A percentile compares a stretch with the other conserved stretches of the same genome.
phyloP scores from a whole-genome alignment of 2,888 invertebrate species.

The Parnassius mnemosyne region DNA sequence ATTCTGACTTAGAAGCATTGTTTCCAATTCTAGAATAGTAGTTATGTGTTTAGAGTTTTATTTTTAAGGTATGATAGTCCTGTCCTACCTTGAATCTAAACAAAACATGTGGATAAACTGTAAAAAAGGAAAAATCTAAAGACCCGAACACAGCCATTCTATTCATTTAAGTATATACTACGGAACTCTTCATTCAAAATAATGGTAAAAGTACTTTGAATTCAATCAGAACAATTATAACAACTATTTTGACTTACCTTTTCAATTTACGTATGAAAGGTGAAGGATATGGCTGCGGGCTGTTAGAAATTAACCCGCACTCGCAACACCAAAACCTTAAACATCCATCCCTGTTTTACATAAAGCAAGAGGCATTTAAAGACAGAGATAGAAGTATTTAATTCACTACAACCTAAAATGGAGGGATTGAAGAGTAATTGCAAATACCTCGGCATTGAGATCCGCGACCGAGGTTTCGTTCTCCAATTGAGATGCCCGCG shows the following conservation, averaged over 20 bases:
- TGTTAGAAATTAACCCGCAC: conserved; percentile 68
- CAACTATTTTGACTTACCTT: conserved; percentile 13
- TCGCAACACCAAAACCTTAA: neutral
- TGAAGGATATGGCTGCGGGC: conserved; percentile 60
- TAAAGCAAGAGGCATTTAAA: neutral
- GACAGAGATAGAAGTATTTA: conserved; percentile 63
- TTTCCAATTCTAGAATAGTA: too few species aligned
- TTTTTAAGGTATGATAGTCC: too few species aligned
- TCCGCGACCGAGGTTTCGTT: conserved; percentile 62
- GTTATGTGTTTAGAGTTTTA: too few species aligned
- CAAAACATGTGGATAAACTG: too few species aligned
- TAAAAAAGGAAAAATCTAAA: too few species aligned
- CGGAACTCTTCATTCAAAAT: neutral
- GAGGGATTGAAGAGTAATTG: conserved; percentile 79
- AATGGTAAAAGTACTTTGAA: neutral
- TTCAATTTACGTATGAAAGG: conserved; percentile 38
- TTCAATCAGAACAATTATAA: conserved; percentile 3
- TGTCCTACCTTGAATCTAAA: too few species aligned
- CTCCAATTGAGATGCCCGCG: conserved; percentile 58
- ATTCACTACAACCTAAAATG: conserved; percentile 58
- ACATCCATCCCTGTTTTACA: conserved; percentile 8
- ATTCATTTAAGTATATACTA: neutral
- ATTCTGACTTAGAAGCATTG: too few species aligned
- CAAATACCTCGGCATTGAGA: conserved; percentile 76
- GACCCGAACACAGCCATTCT: too few species aligned